Base-by-base conservation (phyloP, 1,140 invertebrate genomes). In the Heterodera schachtii region DNA sequence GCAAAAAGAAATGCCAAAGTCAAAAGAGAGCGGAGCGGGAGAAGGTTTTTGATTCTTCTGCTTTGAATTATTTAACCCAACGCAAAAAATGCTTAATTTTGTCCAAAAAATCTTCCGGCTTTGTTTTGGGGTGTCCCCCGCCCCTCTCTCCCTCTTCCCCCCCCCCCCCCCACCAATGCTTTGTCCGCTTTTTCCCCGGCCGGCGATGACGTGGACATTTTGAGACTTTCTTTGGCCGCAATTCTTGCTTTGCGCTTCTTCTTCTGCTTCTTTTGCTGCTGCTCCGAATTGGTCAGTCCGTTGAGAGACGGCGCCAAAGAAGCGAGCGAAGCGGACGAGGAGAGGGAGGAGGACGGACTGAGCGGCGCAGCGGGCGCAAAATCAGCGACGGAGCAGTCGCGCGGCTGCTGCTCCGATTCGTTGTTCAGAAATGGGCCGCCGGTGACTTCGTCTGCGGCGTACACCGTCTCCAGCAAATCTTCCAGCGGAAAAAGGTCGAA, bases 401-500 rank as follows among this genome's bases (percentile, higher is more conserved):
- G 57, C 16, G 13, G 57, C 5, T 64, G 13, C 57, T 64, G 57
- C 57, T 19, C 16, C 57, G 57, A 64, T 2, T 64, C 47, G 46
- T 74, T 74, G 44, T 73, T 19, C 41, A 60, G 73, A 64, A 49
- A 47, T 80, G 16, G 31, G 31, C 31, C 31, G 31, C 31, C 69
- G 66, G 43, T 67, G 49, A 21, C n/a, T 81, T 69, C 81, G 41
- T 80, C 49, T 19, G 60, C 52, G 66, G 84, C 69, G 43, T 87
- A 16, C n/a, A 74, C 81, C 8, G 85, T 87, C 78, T 86, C 75
- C 69, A 86, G 78, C 49, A 86, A 76, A 75, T 86, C 85, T 70
- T 86, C 85, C 77, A 86, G 79, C 6, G 85, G 85, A 60, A 87
- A 86, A 41, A 86, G 75, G 71, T 86, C 85, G 86, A 86, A 77